Evolutionary conservation across 2,113 vertebrate genomes (phyloP).

Genomic region (Stictonetta naevosa): DNA sequence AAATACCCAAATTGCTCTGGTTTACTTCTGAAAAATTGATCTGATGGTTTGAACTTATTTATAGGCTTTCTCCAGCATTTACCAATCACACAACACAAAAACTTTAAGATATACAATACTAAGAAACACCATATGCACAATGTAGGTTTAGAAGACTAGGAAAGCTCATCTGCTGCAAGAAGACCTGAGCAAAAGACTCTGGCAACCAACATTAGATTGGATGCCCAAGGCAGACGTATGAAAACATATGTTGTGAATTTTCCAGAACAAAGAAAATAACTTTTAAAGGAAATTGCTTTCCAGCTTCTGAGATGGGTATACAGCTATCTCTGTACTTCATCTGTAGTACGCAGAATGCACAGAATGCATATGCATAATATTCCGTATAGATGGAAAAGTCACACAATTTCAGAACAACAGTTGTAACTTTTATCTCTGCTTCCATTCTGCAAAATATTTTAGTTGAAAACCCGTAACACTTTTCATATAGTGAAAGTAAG

Average conservation of each 20-base stretch:
- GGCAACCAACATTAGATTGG: neutral
- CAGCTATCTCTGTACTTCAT: neutral
- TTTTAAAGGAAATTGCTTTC: neutral
- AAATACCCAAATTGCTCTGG: neutral
- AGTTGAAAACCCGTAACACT: neutral
- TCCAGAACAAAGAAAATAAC: neutral
- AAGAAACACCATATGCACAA: slow-evolving; percentile 3
- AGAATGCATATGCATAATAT: neutral
- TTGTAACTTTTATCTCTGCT: neutral
- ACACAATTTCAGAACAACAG: neutral
- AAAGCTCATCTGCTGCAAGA: slow-evolving; percentile 11
- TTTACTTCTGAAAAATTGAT: neutral
- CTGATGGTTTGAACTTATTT: neutral
- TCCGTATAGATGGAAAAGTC: neutral
- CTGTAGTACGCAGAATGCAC: neutral
- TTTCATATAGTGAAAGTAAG: neutral
- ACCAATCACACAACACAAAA: neutral
- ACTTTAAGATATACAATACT: neutral
- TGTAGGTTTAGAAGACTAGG: neutral
- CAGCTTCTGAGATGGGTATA: neutral
- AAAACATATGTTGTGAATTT: slow-evolving; percentile 7
- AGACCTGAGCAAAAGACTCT: slow-evolving; percentile 33
- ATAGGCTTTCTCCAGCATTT: neutral
- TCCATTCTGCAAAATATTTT: neutral
- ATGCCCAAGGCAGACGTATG: slow-evolving; percentile 29